Evolutionary conservation across 2,888 invertebrate genomes (phyloP), one percentile per base, ranked within the genome.

Genomic region (Barypeithes pellucidus): DNA sequence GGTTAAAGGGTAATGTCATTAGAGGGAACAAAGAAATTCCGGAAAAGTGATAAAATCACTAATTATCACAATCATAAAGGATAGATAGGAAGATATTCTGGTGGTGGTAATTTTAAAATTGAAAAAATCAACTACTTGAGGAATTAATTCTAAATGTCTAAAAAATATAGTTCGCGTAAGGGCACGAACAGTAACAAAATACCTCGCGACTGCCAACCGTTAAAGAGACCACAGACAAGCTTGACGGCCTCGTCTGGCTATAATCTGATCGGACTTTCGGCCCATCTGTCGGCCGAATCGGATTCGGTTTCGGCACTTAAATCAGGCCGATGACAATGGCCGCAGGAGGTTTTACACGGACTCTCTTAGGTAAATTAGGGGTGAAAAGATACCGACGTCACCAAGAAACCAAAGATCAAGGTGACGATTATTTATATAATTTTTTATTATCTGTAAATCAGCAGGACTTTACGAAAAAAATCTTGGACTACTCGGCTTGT

Each of bases 201-300:
- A n/a, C n/a, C n/a, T n/a, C 43, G 3, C 12, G n/a, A 43, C 14
- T n/a, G 24, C 66, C 66, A 67, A 43, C 41, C 57, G 66, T 43
- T 29, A 16, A 8, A 43, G 24, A 20, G 41, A 36, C 65, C 65
- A 41, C 52, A 36, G 9, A 36, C 50, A 11, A 14, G 11, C 39
- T 39, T 7, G 29, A 29, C 39, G 39, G 3, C 39, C 43, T 16
- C 60, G 60, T 60, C 41, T 45, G 43, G 41, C 57, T 57, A 59
- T 76, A 76, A 76, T 76, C 75, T 75, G 75, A 76, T 76, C 66
- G 75, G 71, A 75, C 76, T 75, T 67, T 71, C 65, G 73, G 57
- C 50, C 73, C 75, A 77, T 76, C 75, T 77, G 77, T 76, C 75
- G 70, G 61, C 33, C 29, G 67, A 60, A 65, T 52, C 63, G 60